Base-by-base conservation (phyloP, 2,113 vertebrate species). In the Synchiropus splendidus region DNA sequence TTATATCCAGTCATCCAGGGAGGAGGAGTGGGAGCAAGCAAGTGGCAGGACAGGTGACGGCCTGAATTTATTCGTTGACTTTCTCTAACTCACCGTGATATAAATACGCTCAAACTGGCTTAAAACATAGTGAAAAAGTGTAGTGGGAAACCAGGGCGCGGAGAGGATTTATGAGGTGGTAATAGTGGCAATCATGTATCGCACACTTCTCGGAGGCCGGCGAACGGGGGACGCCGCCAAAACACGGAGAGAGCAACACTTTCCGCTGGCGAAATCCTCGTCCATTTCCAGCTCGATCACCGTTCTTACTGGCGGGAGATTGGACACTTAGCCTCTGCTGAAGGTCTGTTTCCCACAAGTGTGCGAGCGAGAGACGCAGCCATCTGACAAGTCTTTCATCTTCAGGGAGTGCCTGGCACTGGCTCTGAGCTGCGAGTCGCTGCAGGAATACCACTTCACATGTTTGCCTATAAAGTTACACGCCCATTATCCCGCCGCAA, bases 401-500 rank as follows among this genome's bases (percentile, higher is more conserved):
- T 81, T 59, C 51, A 51, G 53, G 62, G 70, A 70, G 64, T 54
- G 72, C 70, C 58, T 70, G 64, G 74, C 79, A 68, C 64, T 37
- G 45, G 56, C 49, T 50, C 60, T 45, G 49, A 61, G 65, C 58
- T 53, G 54, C 64, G 61, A 64, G 64, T 69, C 64, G 45, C 58
- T 60, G 51, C 45, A 76, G 69, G 63, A 77, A 77, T 64, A 80
- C 73, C 64, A 67, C 73, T 82, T 82, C 75, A 78, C 67, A 75
- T 70, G 70, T 78, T 81, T 73, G 75, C 79, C 76, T 82, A 70
- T 81, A 75, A 82, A 78, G 81, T 83, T 86, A 77, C 77, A 80
- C 61, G 55, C 61, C 64, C 62, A 80, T 77, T 79, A 75, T 66
- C 56, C 58, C 70, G 61, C 75, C 77, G 69, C 79, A 77, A 80